These are phyloP conservation scores for Diuraphis noxia DNA, from an alignment of 1,140 invertebrate species.

Conservation along the genomic window DNA sequence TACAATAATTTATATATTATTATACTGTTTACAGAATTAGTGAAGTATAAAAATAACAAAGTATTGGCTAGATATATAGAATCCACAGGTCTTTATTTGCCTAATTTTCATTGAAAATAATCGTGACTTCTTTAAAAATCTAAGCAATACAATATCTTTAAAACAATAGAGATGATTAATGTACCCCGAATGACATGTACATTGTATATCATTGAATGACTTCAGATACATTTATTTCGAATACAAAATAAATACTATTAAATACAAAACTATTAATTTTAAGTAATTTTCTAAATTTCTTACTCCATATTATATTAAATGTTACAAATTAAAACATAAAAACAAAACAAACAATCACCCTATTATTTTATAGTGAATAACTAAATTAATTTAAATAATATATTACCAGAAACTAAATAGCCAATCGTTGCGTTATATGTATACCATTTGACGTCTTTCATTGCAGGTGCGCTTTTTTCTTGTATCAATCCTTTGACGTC, in stretches of 20 bases:
- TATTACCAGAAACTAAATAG: slow-evolving; percentile 77
- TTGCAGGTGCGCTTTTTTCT: slow-evolving; percentile 80
- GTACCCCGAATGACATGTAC: neutral
- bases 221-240: neutral
- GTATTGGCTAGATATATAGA: neutral
- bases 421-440: slow-evolving; percentile 82
- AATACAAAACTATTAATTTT: neutral
- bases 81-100: neutral
- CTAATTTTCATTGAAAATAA: neutral
- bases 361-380: neutral
- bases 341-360: no score
- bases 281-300: neutral
- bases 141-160: neutral
- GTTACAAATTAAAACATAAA: neutral
- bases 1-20: neutral
- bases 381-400: neutral
- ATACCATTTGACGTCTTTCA: slow-evolving; percentile 88
- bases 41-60: neutral
- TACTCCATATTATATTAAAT: neutral
- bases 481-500: slow-evolving; percentile 80
- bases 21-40: neutral
- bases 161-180: neutral
- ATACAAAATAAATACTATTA: neutral
- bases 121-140: neutral
- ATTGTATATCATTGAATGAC: neutral